Conservation (phyloP, 2,888 invertebrate genomes). For the Sphaeridia pumilis region DNA sequence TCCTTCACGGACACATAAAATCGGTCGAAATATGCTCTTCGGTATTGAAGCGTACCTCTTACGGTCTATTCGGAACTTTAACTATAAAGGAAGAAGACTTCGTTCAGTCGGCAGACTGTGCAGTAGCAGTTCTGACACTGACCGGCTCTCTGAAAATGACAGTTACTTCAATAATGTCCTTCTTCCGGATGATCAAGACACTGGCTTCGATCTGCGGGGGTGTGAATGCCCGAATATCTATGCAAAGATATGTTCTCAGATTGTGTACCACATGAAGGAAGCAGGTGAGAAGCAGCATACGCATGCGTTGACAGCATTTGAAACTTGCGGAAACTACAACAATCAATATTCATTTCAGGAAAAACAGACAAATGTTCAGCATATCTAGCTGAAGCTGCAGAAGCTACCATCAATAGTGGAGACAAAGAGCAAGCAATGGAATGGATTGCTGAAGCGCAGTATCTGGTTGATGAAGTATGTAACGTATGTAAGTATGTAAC, state of each 20-base stretch:
- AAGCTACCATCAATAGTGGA: conserved; percentile 26
- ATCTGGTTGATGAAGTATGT: conserved; percentile 17
- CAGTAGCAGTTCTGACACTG: too few species aligned
- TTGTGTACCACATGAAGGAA: conserved; percentile 29
- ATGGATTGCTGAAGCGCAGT: conserved; percentile 29
- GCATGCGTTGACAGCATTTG: background rate
- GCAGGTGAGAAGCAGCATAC: conserved; percentile 11
- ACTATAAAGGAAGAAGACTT: too few species aligned
- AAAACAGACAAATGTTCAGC: conserved; percentile 23
- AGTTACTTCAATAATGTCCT: too few species aligned
- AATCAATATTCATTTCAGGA: background rate
- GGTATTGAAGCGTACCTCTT: background rate
- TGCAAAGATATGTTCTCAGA: conserved; percentile 28
- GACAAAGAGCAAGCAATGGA: conserved; percentile 27
- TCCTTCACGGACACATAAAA: too few species aligned
- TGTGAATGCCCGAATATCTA: conserved; percentile 31
- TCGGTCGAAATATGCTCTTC: too few species aligned
- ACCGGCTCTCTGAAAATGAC: too few species aligned
- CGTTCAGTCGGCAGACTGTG: too few species aligned
- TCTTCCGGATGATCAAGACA: conserved; percentile 1
- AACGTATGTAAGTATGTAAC: too few species aligned
- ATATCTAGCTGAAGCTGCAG: conserved; percentile 29
- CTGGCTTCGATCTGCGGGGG: conserved; percentile 22
- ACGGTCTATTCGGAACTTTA: background rate
- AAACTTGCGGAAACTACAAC: too few species aligned